These are phyloP conservation scores for Epinotia nisella DNA, from an alignment of 2,888 invertebrate genomes.

Conservation along the genomic window DNA sequence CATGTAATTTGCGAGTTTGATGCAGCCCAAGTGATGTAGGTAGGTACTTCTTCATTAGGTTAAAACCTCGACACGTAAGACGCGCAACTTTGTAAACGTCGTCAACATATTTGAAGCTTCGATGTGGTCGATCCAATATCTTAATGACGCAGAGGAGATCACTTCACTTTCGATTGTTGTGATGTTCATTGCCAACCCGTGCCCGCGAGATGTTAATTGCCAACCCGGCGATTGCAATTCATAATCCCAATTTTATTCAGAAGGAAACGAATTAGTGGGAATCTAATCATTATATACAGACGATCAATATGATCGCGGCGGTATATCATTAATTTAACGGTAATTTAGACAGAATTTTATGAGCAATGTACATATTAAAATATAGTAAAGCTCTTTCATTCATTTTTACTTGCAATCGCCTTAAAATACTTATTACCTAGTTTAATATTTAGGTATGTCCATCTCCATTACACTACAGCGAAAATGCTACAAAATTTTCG, in stretches of 20 bases:
- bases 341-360: background rate
- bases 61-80: no score
- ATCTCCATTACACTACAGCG: background rate
- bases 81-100: no score
- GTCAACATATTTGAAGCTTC: background rate
- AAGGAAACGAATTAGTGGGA: background rate
- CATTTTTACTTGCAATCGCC: no score
- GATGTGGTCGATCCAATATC: background rate
- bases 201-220: background rate
- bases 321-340: background rate
- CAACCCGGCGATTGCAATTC: constrained; percentile 1
- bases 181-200: background rate
- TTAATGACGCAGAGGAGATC: background rate
- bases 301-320: background rate
- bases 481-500: background rate
- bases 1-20: background rate
- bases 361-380: no score
- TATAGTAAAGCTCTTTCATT: background rate
- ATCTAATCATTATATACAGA: background rate
- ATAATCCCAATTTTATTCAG: background rate
- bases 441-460: no score
- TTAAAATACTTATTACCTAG: no score
- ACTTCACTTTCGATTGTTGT: background rate
- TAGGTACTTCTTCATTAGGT: background rate
- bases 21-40: background rate